Conservation (phyloP, 2,113 vertebrate genomes). For the Amia ocellicauda region DNA sequence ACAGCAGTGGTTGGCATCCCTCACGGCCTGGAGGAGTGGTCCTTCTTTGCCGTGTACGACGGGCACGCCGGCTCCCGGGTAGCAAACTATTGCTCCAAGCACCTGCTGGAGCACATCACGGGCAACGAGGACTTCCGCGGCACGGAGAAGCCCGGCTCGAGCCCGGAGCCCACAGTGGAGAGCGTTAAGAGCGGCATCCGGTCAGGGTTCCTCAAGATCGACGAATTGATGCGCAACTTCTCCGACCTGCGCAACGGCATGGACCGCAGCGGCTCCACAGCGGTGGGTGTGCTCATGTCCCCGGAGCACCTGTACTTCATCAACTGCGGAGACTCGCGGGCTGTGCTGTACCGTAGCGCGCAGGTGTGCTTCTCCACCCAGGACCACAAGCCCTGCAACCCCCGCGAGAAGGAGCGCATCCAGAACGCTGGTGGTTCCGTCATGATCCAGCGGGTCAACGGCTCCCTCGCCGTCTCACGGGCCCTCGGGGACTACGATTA, state of each 20-base stretch:
- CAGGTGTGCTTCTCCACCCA: constrained; percentile 95
- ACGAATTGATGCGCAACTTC: constrained; percentile 98
- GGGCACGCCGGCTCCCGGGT: constrained; percentile 96
- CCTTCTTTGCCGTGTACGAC: constrained; percentile 96
- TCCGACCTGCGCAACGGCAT: constrained; percentile 93
- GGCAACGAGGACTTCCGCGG: constrained; percentile 83
- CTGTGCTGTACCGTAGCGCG: constrained; percentile 86
- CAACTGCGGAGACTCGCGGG: constrained; percentile 96
- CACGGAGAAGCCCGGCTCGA: constrained; percentile 59
- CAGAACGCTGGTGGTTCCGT: constrained; percentile 98
- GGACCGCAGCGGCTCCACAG: constrained; percentile 97
- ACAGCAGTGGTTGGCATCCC: constrained; percentile 91
- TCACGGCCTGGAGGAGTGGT: constrained; percentile 90
- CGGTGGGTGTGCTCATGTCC: constrained; percentile 90
- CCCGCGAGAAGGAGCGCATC: constrained; percentile 93
- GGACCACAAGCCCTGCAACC: constrained; percentile 98
- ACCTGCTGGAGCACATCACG: constrained; percentile 95
- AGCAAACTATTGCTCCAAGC: constrained; percentile 92
- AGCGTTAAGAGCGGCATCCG: constrained; percentile 90
- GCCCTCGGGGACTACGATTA: constrained; percentile 98
- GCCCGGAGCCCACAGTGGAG: constrained; percentile 78
- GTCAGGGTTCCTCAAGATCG: constrained; percentile 94
- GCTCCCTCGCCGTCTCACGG: constrained; percentile 92
- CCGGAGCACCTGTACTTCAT: constrained; percentile 93
- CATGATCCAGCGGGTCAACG: constrained; percentile 98